Evolutionary conservation across 2,888 invertebrate species (phyloP), one percentile per base, ranked within the genome.

Genomic region (Malthinus seriepunctatus): DNA sequence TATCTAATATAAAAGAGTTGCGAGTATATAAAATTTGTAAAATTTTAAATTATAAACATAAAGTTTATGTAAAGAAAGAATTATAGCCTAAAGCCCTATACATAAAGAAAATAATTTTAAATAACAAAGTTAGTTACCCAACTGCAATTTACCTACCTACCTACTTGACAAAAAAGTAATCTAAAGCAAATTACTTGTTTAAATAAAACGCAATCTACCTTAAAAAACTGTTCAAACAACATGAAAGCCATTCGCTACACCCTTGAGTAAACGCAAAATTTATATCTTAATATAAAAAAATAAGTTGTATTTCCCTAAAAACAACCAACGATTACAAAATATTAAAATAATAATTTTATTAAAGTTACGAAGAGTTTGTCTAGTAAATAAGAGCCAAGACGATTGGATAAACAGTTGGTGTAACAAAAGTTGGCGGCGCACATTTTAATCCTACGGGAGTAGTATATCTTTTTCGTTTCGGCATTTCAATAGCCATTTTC

Each of bases 401-500:
- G 11, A 9, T n/a, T 44, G 12, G 15, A 12, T 15, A 44, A 44
- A 12, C 14, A 31, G 12, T 11, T 42, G 23, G 3, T 23, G 23
- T 23, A 23, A 23, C 23, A 5, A 23, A 23, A 23, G 23, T 23
- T 23, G 23, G 23, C 23, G 23, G 23, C 23, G 23, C 23, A 23
- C 23, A 23, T 23, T n/a, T 32, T 8, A 32, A 46, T 35, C 34
- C 46, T 50, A 53, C 51, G 51, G 31, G 9, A 46, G 60, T 38
- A 51, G 49, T 60, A 47, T 52, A 48, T 50, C 50, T 51, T 53
- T 44, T 61, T 61, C 51, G 52, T 50, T 50, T 51, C 32, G 33
- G 31, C 10, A 55, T 55, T 62, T 58, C 58, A 58, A 58, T 57
- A 55, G 52, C 31, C 10, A 61, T 58, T 55, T 45, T 39, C 46